Evolutionary conservation across 2,797 vertebrate species (phyloP).

Genomic region (Silurus lanzhouensis): DNA sequence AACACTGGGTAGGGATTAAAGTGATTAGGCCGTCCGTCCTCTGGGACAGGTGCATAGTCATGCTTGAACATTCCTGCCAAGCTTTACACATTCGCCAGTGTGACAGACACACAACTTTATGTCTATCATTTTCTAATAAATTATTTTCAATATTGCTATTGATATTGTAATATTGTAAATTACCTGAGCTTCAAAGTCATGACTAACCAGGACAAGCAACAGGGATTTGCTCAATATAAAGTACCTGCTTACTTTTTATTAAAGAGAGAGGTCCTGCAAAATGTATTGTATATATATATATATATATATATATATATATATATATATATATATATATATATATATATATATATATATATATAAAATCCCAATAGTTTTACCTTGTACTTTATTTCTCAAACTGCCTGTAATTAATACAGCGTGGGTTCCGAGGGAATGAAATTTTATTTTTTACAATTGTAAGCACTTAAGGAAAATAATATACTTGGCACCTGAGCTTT

Average conservation of each 20-base stretch:
- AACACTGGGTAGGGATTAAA: constrained; percentile 57
- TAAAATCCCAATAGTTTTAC: constrained; percentile 51
- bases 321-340: too few relatives aligned
- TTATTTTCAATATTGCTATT: constrained; percentile 52
- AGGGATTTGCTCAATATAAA: constrained; percentile 57
- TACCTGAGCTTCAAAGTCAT: constrained; percentile 54
- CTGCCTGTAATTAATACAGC: constrained; percentile 50
- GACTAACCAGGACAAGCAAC: constrained; percentile 47
- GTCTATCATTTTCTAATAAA: constrained; percentile 48
- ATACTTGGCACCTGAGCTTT: constrained; percentile 70
- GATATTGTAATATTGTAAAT: constrained; percentile 50
- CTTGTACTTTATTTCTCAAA: constrained; percentile 62
- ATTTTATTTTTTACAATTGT: constrained; percentile 73
- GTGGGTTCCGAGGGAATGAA: constrained; percentile 65
- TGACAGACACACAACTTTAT: constrained; percentile 32
- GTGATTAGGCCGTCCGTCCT: constrained; percentile 65
- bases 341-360: too few relatives aligned
- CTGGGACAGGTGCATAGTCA: constrained; percentile 69
- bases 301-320: too few relatives aligned
- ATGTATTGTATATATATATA: constrained; percentile 28
- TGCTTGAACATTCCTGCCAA: constrained; percentile 44
- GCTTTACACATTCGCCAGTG: neutral
- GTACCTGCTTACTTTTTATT: constrained; percentile 43
- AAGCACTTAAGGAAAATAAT: constrained; percentile 72
- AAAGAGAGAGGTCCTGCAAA: neutral